Evolutionary conservation across 1,140 invertebrate species (phyloP), one percentile per base, ranked within the genome.

Genomic region (Marisa cornuarietis): DNA sequence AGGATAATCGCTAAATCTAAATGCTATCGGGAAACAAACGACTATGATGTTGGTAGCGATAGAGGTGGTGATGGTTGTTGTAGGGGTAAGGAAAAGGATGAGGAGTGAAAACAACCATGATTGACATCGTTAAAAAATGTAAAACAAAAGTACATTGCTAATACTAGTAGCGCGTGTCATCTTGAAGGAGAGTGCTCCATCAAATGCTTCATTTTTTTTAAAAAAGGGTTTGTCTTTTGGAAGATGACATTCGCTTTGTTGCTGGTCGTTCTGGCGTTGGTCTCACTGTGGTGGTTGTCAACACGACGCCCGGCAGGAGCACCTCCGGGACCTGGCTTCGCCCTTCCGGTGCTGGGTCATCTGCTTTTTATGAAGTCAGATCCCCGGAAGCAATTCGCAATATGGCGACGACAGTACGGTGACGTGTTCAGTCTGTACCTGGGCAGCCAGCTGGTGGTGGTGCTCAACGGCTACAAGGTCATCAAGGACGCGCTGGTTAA

Each of bases 401-500:
- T 31, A 16, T 75, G 82, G 18, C 69, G 81, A 13, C 71, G 65
- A 58, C 79, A 75, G 52, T 83, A 85, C 76, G 85, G 85, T 10
- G 83, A 86, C 31, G 73, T 86, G 16, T 85, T 84, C 72, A 82
- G 81, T 62, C 11, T 86, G 11, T 83, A 83, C 65, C 74, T 84
- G 18, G 85, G 82, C 18, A 49, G 61, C 42, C 76, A 79, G 9
- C 76, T 83, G 31, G 80, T 80, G 16, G 82, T 86, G 14, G 78
- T 84, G 0, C 26, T 86, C 7, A 86, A 84, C 78, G 80, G 85
- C 10, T 84, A 80, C 61, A 80, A 83, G 14, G 77, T 75, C 18
- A 81, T 86, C 13, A 79, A 82, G 49, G 83, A 86, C 14, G 82
- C 85, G 0, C 69, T 86, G 26, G 81, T 85, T 8, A 86, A 83